These are phyloP conservation scores for Gymnocypris eckloni DNA, from an alignment of 2,797 vertebrate species.

Conservation along the genomic window DNA sequence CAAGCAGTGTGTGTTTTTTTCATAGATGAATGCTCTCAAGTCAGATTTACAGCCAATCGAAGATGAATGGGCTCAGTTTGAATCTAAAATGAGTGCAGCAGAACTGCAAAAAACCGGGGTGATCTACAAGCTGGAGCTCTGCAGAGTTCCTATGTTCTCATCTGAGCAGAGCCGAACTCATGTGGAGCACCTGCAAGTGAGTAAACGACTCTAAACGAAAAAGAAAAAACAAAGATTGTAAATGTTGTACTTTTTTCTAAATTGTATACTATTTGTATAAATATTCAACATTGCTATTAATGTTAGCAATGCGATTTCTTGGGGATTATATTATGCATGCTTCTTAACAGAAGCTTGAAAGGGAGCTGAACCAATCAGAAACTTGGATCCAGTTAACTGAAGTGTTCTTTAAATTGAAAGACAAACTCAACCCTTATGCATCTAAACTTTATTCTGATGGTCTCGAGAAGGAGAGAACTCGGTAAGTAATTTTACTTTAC, in stretches of 20 bases:
- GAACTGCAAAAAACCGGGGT: conserved; percentile 71
- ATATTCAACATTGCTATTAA: not conserved
- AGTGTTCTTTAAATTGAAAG: conserved; percentile 59
- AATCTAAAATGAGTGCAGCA: conserved; percentile 72
- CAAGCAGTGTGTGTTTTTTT: not conserved
- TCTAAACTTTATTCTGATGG: conserved; percentile 60
- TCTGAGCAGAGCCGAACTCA: conserved; percentile 74
- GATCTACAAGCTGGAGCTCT: conserved; percentile 75
- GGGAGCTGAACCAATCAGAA: conserved; percentile 71
- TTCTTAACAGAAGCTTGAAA: conserved; percentile 80
- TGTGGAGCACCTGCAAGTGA: conserved; percentile 85
- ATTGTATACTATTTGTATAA: no score
- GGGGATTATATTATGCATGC: conserved; percentile 11
- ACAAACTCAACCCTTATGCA: conserved; percentile 59
- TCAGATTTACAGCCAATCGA: conserved; percentile 64
- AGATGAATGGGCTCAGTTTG: conserved; percentile 80
- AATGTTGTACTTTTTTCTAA: no score
- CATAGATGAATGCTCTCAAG: conserved; percentile 75
- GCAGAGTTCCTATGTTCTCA: conserved; percentile 72
- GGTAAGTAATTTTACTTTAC: conserved; percentile 64
- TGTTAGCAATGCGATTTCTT: not conserved
- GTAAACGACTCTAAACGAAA: not conserved
- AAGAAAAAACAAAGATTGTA: not conserved
- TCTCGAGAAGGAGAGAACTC: conserved; percentile 65
- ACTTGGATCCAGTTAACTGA: conserved; percentile 70